These are phyloP conservation scores for Zonitis immaculata DNA, from an alignment of 2,888 invertebrate species.

Conservation along the genomic window DNA sequence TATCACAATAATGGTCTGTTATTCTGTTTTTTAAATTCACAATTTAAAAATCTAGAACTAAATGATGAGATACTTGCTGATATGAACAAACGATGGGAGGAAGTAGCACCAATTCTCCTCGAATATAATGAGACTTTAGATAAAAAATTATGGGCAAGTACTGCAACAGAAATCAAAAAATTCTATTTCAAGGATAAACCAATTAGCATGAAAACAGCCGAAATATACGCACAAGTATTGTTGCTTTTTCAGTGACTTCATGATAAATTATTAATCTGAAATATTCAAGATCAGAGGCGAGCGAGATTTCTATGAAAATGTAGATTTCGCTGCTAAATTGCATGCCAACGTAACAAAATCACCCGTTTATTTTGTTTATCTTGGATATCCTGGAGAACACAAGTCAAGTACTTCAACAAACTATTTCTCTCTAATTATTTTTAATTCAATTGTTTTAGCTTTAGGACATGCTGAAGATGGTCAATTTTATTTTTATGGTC, in stretches of 20 bases:
- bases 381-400: constrained; percentile 31
- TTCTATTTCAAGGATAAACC: constrained; percentile 20
- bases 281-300: constrained; percentile 49
- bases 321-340: constrained; percentile 53
- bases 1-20: too few species aligned
- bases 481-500: constrained; percentile 7
- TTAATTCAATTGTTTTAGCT: constrained; percentile 9
- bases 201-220: constrained; percentile 8
- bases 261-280: too few species aligned
- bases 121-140: constrained; percentile 24
- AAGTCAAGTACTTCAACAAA: not conserved
- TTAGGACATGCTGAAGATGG: constrained; percentile 18
- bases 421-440: not conserved
- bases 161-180: constrained; percentile 18
- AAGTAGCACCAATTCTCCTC: constrained; percentile 22
- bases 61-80: constrained; percentile 8
- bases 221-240: not conserved
- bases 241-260: too few species aligned
- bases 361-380: constrained; percentile 58
- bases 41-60: constrained; percentile 5
- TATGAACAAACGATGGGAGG: constrained; percentile 19
- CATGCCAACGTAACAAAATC: constrained; percentile 53
- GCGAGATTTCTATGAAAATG: constrained; percentile 54
- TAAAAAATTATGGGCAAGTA: constrained; percentile 1
- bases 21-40: too few species aligned